Evolutionary conservation across 2,113 vertebrate species (phyloP).

Genomic region (Tragelaphus strepsiceros): DNA sequence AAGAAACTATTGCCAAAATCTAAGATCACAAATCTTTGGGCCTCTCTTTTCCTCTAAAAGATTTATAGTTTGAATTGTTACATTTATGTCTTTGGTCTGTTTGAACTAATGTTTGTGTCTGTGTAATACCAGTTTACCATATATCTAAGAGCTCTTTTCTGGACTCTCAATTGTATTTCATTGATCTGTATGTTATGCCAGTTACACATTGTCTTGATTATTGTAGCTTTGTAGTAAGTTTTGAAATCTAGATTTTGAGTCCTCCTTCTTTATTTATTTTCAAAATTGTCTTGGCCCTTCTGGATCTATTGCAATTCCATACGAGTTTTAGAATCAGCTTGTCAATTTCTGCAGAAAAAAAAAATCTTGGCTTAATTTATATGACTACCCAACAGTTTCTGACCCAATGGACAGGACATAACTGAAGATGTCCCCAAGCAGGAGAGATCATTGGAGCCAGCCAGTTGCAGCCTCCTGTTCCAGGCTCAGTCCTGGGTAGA

Average conservation of each 20-base stretch:
- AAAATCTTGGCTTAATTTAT: not conserved
- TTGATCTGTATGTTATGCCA: not conserved
- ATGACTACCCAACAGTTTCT: not conserved
- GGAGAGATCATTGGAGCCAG: not conserved
- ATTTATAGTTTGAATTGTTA: not conserved
- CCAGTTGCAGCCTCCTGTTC: not conserved
- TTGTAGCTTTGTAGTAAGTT: not conserved
- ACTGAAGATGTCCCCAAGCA: not conserved
- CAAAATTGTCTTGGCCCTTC: not conserved
- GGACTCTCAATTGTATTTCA: not conserved
- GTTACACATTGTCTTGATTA: not conserved
- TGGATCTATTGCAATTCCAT: not conserved
- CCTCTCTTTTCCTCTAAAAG: not conserved
- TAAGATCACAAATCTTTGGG: not conserved
- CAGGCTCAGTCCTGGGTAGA: not conserved
- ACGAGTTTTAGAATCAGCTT: not conserved
- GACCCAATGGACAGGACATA: not conserved
- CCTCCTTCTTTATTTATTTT: not conserved
- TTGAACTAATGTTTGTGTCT: not conserved
- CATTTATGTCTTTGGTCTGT: not conserved
- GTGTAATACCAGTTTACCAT: not conserved
- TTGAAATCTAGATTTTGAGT: not conserved
- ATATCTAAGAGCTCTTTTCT: not conserved
- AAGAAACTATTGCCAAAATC: not conserved
- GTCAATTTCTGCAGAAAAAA: not conserved